Evolutionary conservation across 1,140 invertebrate genomes (phyloP).

Genomic region (Bombus cullumanus): DNA sequence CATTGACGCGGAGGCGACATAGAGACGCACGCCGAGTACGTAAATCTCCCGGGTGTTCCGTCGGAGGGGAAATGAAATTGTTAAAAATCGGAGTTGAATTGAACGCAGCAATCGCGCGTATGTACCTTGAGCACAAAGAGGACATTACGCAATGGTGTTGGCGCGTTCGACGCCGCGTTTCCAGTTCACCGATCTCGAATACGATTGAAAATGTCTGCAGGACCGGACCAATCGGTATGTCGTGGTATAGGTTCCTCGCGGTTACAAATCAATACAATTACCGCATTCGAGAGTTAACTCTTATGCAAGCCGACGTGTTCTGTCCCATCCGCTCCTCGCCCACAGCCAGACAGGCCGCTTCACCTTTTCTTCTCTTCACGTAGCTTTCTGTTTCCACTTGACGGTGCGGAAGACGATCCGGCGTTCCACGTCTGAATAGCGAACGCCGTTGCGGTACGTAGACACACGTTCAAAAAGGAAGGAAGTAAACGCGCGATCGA

Average conservation of each 20-base stretch:
- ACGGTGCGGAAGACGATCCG: constrained; percentile 66
- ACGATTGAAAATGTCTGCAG: constrained; percentile 3
- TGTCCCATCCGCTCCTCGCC: constrained; percentile 1
- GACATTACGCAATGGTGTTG: not conserved
- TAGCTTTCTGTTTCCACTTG: constrained; percentile 68
- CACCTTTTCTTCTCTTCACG: constrained; percentile 50
- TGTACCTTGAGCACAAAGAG: not conserved
- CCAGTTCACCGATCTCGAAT: constrained; percentile 37
- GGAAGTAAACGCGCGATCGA: constrained; percentile 58
- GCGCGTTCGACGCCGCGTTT: not conserved
- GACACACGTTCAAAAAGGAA: constrained; percentile 34
- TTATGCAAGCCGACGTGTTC: constrained; percentile 36
- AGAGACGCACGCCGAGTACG: no score
- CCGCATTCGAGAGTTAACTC: constrained; percentile 48
- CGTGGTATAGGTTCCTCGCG: constrained; percentile 9
- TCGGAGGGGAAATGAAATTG: not conserved
- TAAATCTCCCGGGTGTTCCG: not conserved
- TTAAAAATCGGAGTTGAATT: not conserved
- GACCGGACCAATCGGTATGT: not conserved
- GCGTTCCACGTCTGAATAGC: constrained; percentile 59
- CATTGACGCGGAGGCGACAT: not conserved
- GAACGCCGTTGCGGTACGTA: constrained; percentile 44
- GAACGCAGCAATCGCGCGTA: not conserved
- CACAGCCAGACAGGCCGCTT: constrained; percentile 2
- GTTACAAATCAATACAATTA: constrained; percentile 66